Conservation (phyloP, 2,888 invertebrate genomes). For the Trichogramma evanescens region DNA sequence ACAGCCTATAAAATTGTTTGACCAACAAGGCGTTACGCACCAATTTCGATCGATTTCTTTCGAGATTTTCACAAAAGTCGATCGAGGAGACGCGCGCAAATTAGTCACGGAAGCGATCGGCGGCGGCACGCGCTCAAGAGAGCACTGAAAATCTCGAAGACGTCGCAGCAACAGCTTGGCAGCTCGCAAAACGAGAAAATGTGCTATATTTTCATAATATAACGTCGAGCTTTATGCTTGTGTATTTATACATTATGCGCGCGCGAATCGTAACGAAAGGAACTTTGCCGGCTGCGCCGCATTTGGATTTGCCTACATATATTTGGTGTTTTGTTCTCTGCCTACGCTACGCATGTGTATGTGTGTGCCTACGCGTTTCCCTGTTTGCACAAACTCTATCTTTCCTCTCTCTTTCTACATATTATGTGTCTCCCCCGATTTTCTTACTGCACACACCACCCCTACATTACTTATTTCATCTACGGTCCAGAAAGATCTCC, state of each 20-base stretch:
- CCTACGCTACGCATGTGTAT: slow-evolving; percentile 7
- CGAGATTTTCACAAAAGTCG: too few relatives aligned
- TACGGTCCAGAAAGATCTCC: too few relatives aligned
- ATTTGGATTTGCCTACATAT: neutral
- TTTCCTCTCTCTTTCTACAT: slow-evolving; percentile 21
- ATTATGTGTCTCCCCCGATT: slow-evolving; percentile 20
- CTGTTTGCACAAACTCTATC: slow-evolving; percentile 36
- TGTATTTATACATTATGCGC: neutral
- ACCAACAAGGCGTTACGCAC: too few relatives aligned
- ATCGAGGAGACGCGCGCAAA: too few relatives aligned
- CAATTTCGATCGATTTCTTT: too few relatives aligned
- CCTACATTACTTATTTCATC: neutral
- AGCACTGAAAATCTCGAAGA: too few relatives aligned
- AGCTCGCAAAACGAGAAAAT: neutral
- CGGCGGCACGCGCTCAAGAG: too few relatives aligned
- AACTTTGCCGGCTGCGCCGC: slow-evolving; percentile 25
- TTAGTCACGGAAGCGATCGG: too few relatives aligned
- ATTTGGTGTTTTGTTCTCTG: neutral
- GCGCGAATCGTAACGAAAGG: slow-evolving; percentile 32
- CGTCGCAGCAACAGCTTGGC: neutral
- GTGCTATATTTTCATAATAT: neutral
- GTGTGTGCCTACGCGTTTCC: slow-evolving; percentile 29
- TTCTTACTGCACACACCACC: slow-evolving; percentile 21
- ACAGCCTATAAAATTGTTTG: too few relatives aligned
- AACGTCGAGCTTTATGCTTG: neutral